Base-by-base conservation (phyloP, 2,797 vertebrate genomes). In the Pipistrellus kuhlii region DNA sequence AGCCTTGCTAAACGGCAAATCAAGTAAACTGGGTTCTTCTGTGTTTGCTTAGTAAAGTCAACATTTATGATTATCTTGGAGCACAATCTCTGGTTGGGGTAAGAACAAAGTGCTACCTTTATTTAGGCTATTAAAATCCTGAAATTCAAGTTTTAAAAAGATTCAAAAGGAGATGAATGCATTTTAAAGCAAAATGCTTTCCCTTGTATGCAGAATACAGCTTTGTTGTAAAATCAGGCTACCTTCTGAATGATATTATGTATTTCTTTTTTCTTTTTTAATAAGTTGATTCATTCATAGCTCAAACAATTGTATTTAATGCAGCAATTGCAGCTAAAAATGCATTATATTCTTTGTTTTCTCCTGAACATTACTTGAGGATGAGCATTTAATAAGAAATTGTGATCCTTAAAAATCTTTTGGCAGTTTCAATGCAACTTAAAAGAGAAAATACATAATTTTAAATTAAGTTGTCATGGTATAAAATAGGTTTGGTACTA, bases 141-240 rank as follows among this genome's bases (percentile, higher is more conserved):
- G 57, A 82, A 88, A 69, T 86, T 94, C 51, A 94, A 69, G 51
- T 88, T 95, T 88, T 62, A 66, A 86, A 94, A 57, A 85, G 12
- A 83, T 82, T 82, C 35, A 51, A 88, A 72, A 71, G 1, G 17
- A 86, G 55, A 83, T 91, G 64, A 88, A 73, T 73, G 5, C 10
- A 27, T 77, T 62, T 94, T 71, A 78, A 85, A 88, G n/a, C 12
- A 92, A 92, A 92, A 73, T 66, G 6, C 2, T 85, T 93, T 78
- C 83, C 3, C 41, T 78, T 46, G 1, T n/a, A 62, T 48, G 9
- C 44, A 69, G 51, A 85, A 13, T 81, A 57, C 18, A 88, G 15
- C 66, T 93, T 76, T 94, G 55, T 84, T 46, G 12, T 51, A 82
- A 94, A 71, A 41, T 93, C 44, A 4, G 3, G 10, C 21, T 32